Base-by-base conservation (phyloP, 2,113 vertebrate species). In the Phalacrocorax brasilianus region DNA sequence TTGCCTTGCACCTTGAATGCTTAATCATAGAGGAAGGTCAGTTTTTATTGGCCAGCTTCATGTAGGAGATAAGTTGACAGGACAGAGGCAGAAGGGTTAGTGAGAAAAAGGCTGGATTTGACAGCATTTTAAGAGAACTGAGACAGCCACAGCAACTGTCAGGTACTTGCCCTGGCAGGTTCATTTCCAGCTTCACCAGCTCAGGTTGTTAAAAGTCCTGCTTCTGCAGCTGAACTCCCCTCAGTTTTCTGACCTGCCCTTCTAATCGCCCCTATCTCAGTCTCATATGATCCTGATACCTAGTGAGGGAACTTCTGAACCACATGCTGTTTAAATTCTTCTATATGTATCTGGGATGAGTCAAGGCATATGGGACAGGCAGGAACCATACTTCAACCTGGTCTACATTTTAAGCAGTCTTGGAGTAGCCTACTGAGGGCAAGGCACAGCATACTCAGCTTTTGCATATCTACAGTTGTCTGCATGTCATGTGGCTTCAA, bases 201-300 rank as follows among this genome's bases (percentile, higher is more conserved):
- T 61, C n/a, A 70, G 30, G 30, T 20, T 77, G 14, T 33, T 65
- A 35, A 42, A 88, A 93, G 27, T 28, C n/a, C 30, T 62, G 22
- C 22, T 87, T 71, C 49, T 68, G 45, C 74, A 92, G 23, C 8
- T 73, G 59, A 83, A 66, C 28, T 58, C 49, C 3, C 30, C 55
- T 58, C 11, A 2, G 17, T 32, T 88, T 79, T 83, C 75, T 93
- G 18, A 73, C 23, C 19, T 77, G 32, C 30, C 18, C 12, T 93
- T 75, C 61, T 65, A 38, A 8, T 24, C 28, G 91, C 30, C 21
- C 9, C 12, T 71, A 63, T 78, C 52, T 78, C 30, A 11, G 30
- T 61, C 26, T 52, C 30, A 33, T 11, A 20, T 0, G 0, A 32
- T 18, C 40, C 6, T 45, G 27, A 56, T 17, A 68, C 8, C 12